Percentiles rank a stretch among this genome's conserved stretches.
These are phyloP conservation scores for Anagyrus pseudococci DNA, from an alignment of 2,888 invertebrate species.

Conservation along the genomic window DNA sequence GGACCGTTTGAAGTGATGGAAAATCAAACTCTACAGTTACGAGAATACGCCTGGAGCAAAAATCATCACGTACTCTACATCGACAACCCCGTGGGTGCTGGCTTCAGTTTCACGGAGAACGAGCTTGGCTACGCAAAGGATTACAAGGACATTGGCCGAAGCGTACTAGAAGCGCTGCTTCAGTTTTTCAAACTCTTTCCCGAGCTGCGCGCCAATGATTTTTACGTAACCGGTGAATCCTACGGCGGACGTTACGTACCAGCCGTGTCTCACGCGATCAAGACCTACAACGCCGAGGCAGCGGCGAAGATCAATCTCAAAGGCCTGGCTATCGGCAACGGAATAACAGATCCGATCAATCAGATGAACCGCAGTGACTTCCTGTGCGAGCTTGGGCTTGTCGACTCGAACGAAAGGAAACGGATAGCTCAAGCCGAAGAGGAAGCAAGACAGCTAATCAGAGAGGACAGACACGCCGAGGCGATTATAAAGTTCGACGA, in stretches of 20 bases:
- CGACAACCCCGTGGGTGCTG: constrained; percentile 93
- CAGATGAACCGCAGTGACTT: constrained; percentile 81
- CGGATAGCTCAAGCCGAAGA: constrained; percentile 70
- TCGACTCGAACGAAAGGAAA: constrained; percentile 70
- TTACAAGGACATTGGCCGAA: constrained; percentile 80
- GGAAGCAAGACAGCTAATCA: constrained; percentile 68
- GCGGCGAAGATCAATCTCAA: constrained; percentile 73
- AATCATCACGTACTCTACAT: constrained; percentile 85
- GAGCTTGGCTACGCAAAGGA: constrained; percentile 80
- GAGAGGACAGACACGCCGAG: constrained; percentile 69
- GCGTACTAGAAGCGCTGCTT: constrained; percentile 76
- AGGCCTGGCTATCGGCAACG: constrained; percentile 81
- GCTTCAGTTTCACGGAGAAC: constrained; percentile 85
- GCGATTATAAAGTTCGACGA: constrained; percentile 78
- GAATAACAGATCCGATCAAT: constrained; percentile 79
- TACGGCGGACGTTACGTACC: constrained; percentile 86
- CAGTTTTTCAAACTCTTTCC: constrained; percentile 89
- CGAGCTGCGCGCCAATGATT: constrained; percentile 75
- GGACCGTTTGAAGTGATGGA: constrained; percentile 73
- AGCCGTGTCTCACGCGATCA: constrained; percentile 77
- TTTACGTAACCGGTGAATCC: constrained; percentile 90
- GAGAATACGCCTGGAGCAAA: constrained; percentile 81
- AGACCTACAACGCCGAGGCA: constrained; percentile 68
- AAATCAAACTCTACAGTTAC: constrained; percentile 64
- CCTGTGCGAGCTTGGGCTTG: constrained; percentile 78